Evolutionary conservation across 1,140 invertebrate species (phyloP), one percentile per base, ranked within the genome.

Genomic region (Pseudomyrmex dendroicus): DNA sequence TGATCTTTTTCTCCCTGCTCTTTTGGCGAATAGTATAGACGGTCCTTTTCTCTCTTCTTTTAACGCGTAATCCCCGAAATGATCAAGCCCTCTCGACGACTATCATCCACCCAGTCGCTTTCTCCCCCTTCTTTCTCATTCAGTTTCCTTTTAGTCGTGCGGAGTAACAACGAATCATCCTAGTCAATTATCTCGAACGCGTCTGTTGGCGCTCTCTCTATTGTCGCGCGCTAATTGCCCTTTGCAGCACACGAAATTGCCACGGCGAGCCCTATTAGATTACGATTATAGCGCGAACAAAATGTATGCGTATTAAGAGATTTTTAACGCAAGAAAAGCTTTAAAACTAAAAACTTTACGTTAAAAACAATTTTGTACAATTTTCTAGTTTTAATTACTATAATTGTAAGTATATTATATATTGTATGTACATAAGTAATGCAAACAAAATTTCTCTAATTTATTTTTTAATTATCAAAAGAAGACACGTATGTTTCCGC

Each of bases 151-250:
- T 86, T 70, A 87, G 70, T 74, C 86, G 70, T 86, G 70, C 76
- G 84, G 72, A 85, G 56, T 78, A 88, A 88, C 85, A 84, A 77
- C 72, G 86, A 89, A 89, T 89, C 85, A 88, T 89, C 80, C 74
- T 83, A 86, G 87, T 88, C 86, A 85, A 89, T 89, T 89, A 89
- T 86, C 78, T 83, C 74, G 73, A 73, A 85, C 84, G 84, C 87
- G 84, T 59, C 70, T 15, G 67, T 61, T 74, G 63, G 73, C 74
- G 56, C 25, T 86, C 73, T 25, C 56, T 56, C 82, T 25, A 87
- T 87, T 87, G 83, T 84, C 86, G 70, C 85, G 85, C 63, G 67
- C 67, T 86, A 84, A 82, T 84, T 83, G 84, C 82, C 50, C 84
- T 64, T 82, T 73, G 83, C 76, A 87, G 88, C 84, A 82, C 68